Evolutionary conservation across 2,888 invertebrate species (phyloP), one percentile per base, ranked within the genome.

Genomic region (Drosophila villosipedis): DNA sequence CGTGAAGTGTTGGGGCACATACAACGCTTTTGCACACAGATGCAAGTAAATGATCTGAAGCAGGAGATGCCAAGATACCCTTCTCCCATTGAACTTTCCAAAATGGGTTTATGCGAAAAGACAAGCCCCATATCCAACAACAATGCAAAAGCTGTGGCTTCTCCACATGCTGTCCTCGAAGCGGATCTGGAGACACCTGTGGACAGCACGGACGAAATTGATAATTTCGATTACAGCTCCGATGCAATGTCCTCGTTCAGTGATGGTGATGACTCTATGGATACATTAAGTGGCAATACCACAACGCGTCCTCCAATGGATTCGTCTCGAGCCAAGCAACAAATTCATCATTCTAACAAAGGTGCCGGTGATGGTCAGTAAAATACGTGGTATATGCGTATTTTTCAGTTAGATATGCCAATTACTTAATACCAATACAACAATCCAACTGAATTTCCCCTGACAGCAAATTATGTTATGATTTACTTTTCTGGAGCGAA

Each of bases 1-100:
- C 91, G 81, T 9, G 91, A 92, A 68, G 83, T 92, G 7, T 72
- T 92, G 72, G 92, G 90, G 28, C 89, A 90, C n/a, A 79, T 92
- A 50, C 87, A 92, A 68, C 89, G 90, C 58, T 84, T 88, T 65
- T 92, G 82, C 76, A 87, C 70, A 6, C 82, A 91, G 73, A 76
- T 90, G 68, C 78, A 91, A 64, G 39, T 73, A 2, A 83, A 59
- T 22, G 90, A 89, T 33, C 39, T 78, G 0, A 81, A 82, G 64
- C 67, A 71, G 28, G 82, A 82, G 35, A 69, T 72, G 30, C 67
- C 60, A n/a, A 73, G 71, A 37, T 74, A 77, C 28, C 73, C 25
- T 22, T 57, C 52, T 22, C n/a, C 70, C 35, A 53, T 63, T 0
- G 41, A 47, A 12, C 47, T 76, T 14, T 49, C 59, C 12, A 64